phyloP scores from a whole-genome alignment of 2,888 invertebrate genomes.

The Lepetodrilus schrolli region DNA sequence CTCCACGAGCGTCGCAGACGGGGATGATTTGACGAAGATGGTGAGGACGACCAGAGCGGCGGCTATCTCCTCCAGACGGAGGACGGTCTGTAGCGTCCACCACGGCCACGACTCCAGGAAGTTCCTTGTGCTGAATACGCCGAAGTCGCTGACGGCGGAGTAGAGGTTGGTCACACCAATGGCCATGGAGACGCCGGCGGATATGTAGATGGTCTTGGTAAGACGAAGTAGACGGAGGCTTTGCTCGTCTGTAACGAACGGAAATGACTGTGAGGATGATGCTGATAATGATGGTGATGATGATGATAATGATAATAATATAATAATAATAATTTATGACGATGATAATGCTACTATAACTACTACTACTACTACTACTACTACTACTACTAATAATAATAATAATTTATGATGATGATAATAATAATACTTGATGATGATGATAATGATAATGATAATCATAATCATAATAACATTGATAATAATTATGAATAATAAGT shows the following conservation, averaged over 20 bases:
- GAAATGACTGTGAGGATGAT: too few species aligned
- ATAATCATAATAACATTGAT: too few species aligned
- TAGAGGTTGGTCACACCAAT: conserved; percentile 50
- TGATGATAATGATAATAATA: not conserved
- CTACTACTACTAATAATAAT: too few species aligned
- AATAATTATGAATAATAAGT: too few species aligned
- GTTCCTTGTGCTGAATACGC: conserved; percentile 47
- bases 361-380: too few species aligned
- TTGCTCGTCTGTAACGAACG: conserved; percentile 43
- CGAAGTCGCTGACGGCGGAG: conserved; percentile 50
- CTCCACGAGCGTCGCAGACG: conserved; percentile 12
- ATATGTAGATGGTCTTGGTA: conserved; percentile 38
- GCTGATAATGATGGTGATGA: too few species aligned
- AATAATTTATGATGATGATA: too few species aligned
- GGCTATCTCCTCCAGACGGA: conserved; percentile 51
- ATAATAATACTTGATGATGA: too few species aligned
- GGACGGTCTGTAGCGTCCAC: conserved; percentile 55
- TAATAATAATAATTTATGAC: too few species aligned
- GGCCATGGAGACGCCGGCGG: conserved; percentile 42
- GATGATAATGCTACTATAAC: too few species aligned
- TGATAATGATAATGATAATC: too few species aligned
- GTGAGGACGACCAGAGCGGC: conserved; percentile 39
- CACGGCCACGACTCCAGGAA: conserved; percentile 58
- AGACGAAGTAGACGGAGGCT: conserved; percentile 40
- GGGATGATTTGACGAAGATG: conserved; percentile 29